phyloP scores from a whole-genome alignment of 2,113 vertebrate species.

The Hippocampus barbouri region DNA sequence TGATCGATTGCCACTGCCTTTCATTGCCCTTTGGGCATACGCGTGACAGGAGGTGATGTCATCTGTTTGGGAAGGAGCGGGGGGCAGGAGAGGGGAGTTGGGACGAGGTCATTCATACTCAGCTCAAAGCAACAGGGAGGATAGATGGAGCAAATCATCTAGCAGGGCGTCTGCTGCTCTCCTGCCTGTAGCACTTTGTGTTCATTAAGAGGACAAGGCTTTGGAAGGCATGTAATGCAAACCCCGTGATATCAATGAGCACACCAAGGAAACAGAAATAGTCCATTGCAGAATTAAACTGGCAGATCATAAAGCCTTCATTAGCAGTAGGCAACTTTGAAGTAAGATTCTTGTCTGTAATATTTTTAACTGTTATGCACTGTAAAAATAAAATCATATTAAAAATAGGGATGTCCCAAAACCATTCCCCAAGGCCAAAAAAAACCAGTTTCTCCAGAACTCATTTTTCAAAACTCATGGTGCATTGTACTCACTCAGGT shows the following conservation, averaged over 20 bases:
- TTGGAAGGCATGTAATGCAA: background rate
- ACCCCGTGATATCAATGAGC: background rate
- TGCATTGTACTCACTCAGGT: too few relatives aligned
- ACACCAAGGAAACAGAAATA: background rate
- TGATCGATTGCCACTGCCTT: constrained; percentile 36
- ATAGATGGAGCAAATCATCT: constrained; percentile 16
- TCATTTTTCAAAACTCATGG: too few relatives aligned
- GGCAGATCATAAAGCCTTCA: background rate
- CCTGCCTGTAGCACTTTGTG: constrained; percentile 14
- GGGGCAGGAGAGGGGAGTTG: background rate
- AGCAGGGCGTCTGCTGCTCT: constrained; percentile 12
- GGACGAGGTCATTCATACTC: constrained; percentile 59
- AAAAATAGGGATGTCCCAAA: background rate
- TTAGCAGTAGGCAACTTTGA: background rate
- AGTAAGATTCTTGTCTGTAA: background rate
- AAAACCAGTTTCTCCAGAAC: too few relatives aligned
- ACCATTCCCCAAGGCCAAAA: too few relatives aligned
- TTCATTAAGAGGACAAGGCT: background rate
- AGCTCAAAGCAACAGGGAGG: constrained; percentile 31
- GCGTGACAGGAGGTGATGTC: constrained; percentile 49
- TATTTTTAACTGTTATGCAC: background rate
- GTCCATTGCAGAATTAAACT: background rate
- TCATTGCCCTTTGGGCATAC: constrained; percentile 45
- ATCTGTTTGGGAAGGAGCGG: constrained; percentile 33
- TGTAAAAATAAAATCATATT: background rate